A percentile compares a stretch with the other conserved stretches of the same genome.
phyloP scores from a whole-genome alignment of 53 echinoderm and acorn worm genomes.

The Apostichopus leukothele region DNA sequence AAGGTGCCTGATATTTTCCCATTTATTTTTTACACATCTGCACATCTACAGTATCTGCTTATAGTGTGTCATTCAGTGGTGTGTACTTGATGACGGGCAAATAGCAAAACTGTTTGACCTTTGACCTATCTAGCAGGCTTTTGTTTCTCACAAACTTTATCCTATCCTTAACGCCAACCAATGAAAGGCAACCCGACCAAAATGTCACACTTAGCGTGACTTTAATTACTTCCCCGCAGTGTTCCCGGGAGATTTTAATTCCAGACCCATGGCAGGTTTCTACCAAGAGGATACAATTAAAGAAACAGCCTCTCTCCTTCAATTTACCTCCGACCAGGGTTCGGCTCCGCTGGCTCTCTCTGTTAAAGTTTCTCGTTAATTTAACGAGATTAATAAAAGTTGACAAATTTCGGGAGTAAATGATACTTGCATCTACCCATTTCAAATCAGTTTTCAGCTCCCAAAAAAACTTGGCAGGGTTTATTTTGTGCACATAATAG shows the following conservation, averaged over 20 bases:
- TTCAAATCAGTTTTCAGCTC: background rate
- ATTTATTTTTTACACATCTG: too few species aligned
- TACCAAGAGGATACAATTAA: background rate
- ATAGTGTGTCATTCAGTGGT: too few species aligned
- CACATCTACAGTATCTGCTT: too few species aligned
- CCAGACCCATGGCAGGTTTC: background rate
- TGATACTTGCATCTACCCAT: background rate
- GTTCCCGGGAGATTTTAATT: background rate
- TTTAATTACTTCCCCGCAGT: background rate
- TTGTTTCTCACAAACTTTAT: background rate
- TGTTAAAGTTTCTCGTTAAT: background rate
- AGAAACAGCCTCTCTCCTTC: background rate
- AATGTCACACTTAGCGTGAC: background rate
- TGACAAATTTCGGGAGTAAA: background rate
- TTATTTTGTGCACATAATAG: too few species aligned
- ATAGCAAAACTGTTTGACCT: background rate
- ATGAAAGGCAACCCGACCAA: background rate
- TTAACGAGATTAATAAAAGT: background rate
- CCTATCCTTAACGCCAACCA: background rate
- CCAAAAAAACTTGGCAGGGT: too few species aligned
- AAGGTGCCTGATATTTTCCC: too few species aligned
- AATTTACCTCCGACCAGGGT: background rate
- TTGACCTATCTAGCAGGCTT: background rate
- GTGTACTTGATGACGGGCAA: too few species aligned
- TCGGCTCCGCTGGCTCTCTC: background rate